Evolutionary conservation across 1,140 invertebrate species (phyloP).

Genomic region (Euura lappo): DNA sequence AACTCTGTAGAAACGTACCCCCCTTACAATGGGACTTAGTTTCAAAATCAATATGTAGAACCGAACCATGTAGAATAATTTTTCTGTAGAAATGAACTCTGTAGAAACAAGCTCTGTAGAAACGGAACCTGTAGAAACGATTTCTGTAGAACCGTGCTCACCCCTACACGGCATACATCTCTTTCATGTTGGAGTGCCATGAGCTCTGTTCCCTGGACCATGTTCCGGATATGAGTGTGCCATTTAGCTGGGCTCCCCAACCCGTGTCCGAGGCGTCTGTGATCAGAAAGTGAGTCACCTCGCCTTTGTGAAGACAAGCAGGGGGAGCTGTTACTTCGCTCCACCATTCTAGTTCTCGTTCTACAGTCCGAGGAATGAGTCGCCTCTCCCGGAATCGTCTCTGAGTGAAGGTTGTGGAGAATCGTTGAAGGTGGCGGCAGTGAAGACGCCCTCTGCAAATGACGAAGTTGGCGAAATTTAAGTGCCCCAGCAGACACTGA

Average conservation of each 20-base stretch:
- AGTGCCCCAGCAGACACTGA: conserved; percentile 21
- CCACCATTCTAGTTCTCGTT: conserved; percentile 25
- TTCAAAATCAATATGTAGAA: too few species aligned
- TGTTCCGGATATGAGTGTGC: conserved; percentile 2
- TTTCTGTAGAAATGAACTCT: too few species aligned
- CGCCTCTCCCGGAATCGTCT: conserved; percentile 1
- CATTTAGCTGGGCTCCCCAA: conserved; percentile 26
- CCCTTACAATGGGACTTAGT: too few species aligned
- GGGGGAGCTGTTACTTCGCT: neutral
- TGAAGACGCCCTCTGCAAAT: conserved; percentile 23
- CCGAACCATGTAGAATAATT: too few species aligned
- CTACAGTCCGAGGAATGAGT: neutral
- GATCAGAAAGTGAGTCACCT: conserved; percentile 18
- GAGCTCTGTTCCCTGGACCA: conserved; percentile 18
- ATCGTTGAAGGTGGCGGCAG: conserved; percentile 24
- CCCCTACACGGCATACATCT: conserved; percentile 24
- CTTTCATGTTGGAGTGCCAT: conserved; percentile 29
- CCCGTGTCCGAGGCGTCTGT: conserved; percentile 25
- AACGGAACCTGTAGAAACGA: too few species aligned
- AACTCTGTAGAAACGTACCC: too few species aligned
- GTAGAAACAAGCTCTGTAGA: too few species aligned
- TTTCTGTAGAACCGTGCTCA: too few species aligned
- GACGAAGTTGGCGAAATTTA: conserved; percentile 28
- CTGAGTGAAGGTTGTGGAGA: conserved; percentile 14
- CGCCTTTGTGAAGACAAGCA: conserved; percentile 15